Conservation (phyloP, 2,113 vertebrate species). For the Chiloscyllium plagiosum region DNA sequence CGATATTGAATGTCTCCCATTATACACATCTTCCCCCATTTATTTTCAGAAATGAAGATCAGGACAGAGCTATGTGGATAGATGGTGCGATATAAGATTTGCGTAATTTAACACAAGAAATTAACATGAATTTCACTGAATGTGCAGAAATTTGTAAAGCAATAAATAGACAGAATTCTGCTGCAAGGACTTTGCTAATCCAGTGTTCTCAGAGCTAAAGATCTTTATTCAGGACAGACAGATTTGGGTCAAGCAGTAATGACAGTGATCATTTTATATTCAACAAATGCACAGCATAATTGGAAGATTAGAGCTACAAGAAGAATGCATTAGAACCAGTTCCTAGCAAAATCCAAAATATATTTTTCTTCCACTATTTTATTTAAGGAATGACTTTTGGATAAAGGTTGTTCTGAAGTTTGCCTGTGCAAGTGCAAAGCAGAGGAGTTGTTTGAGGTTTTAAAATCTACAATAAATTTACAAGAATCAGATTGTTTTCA, state of each 20-base stretch:
- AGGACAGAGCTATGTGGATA: background rate
- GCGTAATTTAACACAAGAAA: background rate
- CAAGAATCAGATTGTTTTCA: background rate
- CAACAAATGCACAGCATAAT: background rate
- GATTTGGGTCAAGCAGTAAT: constrained; percentile 1
- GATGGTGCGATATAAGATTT: background rate
- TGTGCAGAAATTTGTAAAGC: background rate
- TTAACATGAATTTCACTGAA: background rate
- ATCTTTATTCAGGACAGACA: background rate
- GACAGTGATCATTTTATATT: background rate
- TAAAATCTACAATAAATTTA: background rate
- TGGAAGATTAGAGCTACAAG: background rate
- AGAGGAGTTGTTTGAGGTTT: background rate
- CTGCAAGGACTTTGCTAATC: background rate
- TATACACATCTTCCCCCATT: background rate
- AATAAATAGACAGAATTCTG: background rate
- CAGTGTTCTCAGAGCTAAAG: background rate
- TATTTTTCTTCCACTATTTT: background rate
- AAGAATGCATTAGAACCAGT: background rate
- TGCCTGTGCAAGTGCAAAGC: background rate
- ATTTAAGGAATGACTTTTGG: background rate
- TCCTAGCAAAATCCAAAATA: background rate
- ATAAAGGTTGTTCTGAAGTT: background rate
- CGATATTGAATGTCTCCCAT: background rate
- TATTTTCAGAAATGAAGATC: background rate